Evolutionary conservation across 2,113 vertebrate species (phyloP).

Genomic region (Microtus richardsoni): DNA sequence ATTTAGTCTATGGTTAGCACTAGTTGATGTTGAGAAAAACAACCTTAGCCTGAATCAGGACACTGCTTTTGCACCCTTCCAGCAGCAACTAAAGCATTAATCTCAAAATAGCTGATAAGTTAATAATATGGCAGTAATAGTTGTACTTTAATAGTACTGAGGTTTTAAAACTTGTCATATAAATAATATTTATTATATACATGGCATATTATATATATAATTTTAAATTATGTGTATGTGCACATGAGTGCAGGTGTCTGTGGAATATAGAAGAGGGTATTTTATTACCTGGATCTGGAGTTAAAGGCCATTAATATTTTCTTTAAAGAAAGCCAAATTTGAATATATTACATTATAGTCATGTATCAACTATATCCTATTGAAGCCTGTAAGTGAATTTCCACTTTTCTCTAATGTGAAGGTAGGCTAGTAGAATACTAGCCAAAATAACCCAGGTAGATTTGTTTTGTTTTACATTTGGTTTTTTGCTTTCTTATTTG

Average conservation of each 20-base stretch:
- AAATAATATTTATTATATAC: no score
- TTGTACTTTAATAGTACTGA: not conserved
- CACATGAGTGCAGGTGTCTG: not conserved
- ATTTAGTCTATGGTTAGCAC: not conserved
- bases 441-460: not conserved
- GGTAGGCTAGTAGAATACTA: not conserved
- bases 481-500: not conserved
- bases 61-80: not conserved
- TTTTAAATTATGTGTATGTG: not conserved
- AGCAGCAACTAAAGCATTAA: slow-evolving; percentile 6
- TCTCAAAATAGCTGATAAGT: no score
- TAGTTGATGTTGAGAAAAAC: slow-evolving; percentile 25
- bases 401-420: slow-evolving; percentile 9
- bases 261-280: not conserved
- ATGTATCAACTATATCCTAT: not conserved
- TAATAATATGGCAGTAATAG: not conserved
- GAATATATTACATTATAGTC: slow-evolving; percentile 23
- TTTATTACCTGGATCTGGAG: not conserved
- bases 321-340: slow-evolving; percentile 24
- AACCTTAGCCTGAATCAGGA: not conserved
- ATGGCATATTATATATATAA: not conserved
- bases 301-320: not conserved
- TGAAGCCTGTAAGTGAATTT: not conserved
- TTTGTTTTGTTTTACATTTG: not conserved
- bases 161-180: slow-evolving; percentile 12